Evolutionary conservation across 2,888 invertebrate species (phyloP), one percentile per base, ranked within the genome.

Genomic region (Podabrus alpinus): DNA sequence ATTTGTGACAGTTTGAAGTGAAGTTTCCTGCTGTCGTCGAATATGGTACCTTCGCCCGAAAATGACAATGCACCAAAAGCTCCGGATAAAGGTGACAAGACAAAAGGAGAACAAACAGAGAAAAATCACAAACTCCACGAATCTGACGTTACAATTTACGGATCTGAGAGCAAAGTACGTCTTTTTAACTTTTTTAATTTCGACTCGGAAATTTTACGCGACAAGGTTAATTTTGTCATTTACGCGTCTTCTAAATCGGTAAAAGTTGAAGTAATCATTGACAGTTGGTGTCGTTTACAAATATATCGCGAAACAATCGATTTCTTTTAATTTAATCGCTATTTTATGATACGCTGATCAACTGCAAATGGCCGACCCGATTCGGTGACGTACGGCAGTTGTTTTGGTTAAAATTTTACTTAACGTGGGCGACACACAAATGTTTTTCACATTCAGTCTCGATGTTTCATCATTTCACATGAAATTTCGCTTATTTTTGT

Each of bases 11-110:
- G 71, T 74, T 77, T 73, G 73, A 70, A 75, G 68, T 72, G 72
- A 76, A 73, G 73, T 73, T 73, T 64, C 59, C 71, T 66, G 66
- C 66, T 70, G 74, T 66, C 67, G 74, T 77, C 68, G 76, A 92
- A 92, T 89, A 93, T 93, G 93, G 92, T 93, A 90, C 93, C 93
- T 89, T 92, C 92, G 88, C 93, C 93, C 88, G 92, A 93, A 88
- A 91, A 92, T 89, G 92, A 92, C 89, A 92, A 91, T 89, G 92
- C 92, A 90, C 92, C 92, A 80, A 93, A 93, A 89, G 92, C 92
- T 86, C 92, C 92, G 83, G 92, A 93, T 88, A 93, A 93, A 91
- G 85, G 79, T 79, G 85, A 90, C 82, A 90, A 90, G 84, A 86
- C 88, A 73, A 90, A 88, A 86, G 86, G 87, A 80, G 86, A 88